phyloP scores from a whole-genome alignment of 2,888 invertebrate genomes.

The Pseudococcus longispinus region DNA sequence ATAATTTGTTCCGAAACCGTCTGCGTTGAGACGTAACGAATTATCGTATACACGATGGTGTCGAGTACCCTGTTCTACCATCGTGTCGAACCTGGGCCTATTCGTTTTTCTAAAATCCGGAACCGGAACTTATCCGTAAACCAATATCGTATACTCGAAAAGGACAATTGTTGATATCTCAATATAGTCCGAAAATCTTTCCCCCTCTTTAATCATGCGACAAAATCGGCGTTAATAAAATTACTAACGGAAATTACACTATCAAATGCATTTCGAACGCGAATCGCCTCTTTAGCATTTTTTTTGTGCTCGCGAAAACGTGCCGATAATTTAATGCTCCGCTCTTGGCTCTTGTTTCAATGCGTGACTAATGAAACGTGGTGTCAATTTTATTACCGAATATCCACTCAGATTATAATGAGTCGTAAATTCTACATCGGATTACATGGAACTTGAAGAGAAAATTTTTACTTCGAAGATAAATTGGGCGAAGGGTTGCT shows the following conservation, averaged over 20 bases:
- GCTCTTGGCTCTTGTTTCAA: slow-evolving; percentile 25
- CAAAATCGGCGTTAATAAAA: slow-evolving; percentile 45
- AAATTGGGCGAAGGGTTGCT: too few relatives aligned
- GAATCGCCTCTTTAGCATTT: slow-evolving; percentile 30
- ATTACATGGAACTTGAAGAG: background rate
- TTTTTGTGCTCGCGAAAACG: slow-evolving; percentile 25
- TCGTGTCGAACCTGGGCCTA: slow-evolving; percentile 16
- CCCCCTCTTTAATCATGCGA: slow-evolving; percentile 40
- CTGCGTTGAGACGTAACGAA: slow-evolving; percentile 55
- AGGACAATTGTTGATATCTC: slow-evolving; percentile 54
- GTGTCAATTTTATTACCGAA: slow-evolving; percentile 1
- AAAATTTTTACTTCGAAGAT: background rate
- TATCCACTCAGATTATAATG: background rate
- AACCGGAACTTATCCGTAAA: slow-evolving; percentile 55
- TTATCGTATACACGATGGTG: slow-evolving; percentile 44
- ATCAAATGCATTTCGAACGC: slow-evolving; percentile 27
- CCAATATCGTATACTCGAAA: slow-evolving; percentile 53
- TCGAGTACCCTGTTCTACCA: slow-evolving; percentile 31
- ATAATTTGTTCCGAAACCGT: slow-evolving; percentile 56
- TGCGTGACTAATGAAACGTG: slow-evolving; percentile 22
- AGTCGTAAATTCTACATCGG: background rate
- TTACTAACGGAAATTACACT: slow-evolving; percentile 40
- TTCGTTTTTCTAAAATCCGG: slow-evolving; percentile 50
- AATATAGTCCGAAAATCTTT: slow-evolving; percentile 29
- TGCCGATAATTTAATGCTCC: slow-evolving; percentile 35